A percentile compares a stretch with the other conserved stretches of the same genome.
These are phyloP conservation scores for Nansenia antarctica DNA, from an alignment of 2,113 vertebrate genomes.

Conservation along the genomic window DNA sequence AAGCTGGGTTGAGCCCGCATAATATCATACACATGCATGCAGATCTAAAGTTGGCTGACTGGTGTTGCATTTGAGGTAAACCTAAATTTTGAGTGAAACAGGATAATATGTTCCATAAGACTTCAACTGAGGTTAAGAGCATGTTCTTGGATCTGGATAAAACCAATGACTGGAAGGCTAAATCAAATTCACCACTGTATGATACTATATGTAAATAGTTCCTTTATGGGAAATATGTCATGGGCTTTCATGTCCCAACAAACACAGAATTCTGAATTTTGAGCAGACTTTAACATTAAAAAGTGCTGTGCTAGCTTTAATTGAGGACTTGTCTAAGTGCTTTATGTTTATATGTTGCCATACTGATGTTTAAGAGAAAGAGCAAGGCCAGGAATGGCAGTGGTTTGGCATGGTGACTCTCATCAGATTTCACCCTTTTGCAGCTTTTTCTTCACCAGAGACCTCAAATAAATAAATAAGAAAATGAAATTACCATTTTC, in stretches of 20 bases:
- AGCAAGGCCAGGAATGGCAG: not conserved
- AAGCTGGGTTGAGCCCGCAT: slow-evolving; percentile 52
- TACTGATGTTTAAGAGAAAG: slow-evolving; percentile 1
- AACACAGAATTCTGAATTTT: slow-evolving; percentile 40
- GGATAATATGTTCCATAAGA: slow-evolving; percentile 59
- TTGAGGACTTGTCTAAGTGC: not conserved
- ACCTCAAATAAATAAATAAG: slow-evolving; percentile 25
- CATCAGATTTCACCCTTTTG: slow-evolving; percentile 23
- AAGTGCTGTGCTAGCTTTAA: not conserved
- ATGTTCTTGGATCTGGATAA: slow-evolving; percentile 47
- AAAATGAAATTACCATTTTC: slow-evolving; percentile 73
- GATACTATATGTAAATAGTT: slow-evolving; percentile 40
- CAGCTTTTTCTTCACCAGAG: slow-evolving; percentile 33
- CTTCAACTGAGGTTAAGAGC: slow-evolving; percentile 45
- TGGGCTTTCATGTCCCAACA: slow-evolving; percentile 22
- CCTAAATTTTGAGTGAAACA: slow-evolving; percentile 57
- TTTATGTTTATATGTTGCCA: not conserved
- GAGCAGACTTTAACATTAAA: slow-evolving; percentile 27
- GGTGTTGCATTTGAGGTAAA: slow-evolving; percentile 55
- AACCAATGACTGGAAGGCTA: slow-evolving; percentile 29
- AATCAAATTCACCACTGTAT: slow-evolving; percentile 33
- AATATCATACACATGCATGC: slow-evolving; percentile 61
- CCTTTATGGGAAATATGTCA: slow-evolving; percentile 25
- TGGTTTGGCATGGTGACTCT: not conserved
- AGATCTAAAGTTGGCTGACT: slow-evolving; percentile 49